phyloP scores from a whole-genome alignment of 2,888 invertebrate species.

The Hydrotaea diabolus region DNA sequence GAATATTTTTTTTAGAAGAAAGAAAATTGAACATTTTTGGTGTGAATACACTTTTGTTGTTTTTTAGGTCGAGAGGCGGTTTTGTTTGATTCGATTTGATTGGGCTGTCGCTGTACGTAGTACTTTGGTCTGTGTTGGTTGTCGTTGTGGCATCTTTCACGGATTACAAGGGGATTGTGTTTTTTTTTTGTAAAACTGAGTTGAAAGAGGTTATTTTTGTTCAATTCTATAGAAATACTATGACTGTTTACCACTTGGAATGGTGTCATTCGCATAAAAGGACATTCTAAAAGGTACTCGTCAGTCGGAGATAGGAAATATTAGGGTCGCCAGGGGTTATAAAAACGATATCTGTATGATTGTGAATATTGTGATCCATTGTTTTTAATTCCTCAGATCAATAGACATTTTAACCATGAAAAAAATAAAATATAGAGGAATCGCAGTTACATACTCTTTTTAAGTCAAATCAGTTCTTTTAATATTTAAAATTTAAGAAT shows the following conservation, averaged over 20 bases:
- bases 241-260: not conserved
- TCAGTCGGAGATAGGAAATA: not conserved
- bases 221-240: slow-evolving; percentile 58
- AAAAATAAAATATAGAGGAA: too few relatives aligned
- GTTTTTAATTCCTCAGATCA: too few relatives aligned
- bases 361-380: too few relatives aligned
- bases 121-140: not conserved
- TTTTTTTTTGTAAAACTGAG: slow-evolving; percentile 17
- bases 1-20: slow-evolving; percentile 54
- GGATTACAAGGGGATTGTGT: slow-evolving; percentile 33
- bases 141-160: not conserved
- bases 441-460: too few relatives aligned
- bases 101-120: not conserved
- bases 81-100: slow-evolving; percentile 29
- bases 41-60: slow-evolving; percentile 27
- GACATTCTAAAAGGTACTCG: not conserved
- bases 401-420: too few relatives aligned
- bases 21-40: slow-evolving; percentile 49
- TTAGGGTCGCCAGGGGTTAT: slow-evolving; percentile 19
- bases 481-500: too few relatives aligned
- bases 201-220: slow-evolving; percentile 17
- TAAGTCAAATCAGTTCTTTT: too few relatives aligned
- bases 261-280: slow-evolving; percentile 15
- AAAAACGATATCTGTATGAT: slow-evolving; percentile 56
- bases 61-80: slow-evolving; percentile 2